Evolutionary conservation across 2,113 vertebrate species (phyloP).

Genomic region (Epinephelus cyanopodus): DNA sequence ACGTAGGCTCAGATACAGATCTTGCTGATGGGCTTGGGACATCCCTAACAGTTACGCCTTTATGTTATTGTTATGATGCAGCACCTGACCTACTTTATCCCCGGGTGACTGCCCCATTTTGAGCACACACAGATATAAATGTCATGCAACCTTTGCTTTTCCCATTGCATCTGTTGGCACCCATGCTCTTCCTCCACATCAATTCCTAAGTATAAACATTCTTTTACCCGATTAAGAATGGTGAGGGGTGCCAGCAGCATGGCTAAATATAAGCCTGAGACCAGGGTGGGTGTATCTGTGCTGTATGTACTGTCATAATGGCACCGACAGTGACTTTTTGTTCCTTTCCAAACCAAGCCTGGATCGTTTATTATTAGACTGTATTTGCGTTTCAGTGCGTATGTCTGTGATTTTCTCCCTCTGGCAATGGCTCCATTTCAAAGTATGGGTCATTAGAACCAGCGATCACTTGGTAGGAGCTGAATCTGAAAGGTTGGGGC

Average conservation of each 20-base stretch:
- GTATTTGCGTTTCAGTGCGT: conserved; percentile 43
- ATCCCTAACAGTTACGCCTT: conserved; percentile 2
- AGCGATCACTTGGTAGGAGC: conserved; percentile 45
- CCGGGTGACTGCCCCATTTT: conserved; percentile 4
- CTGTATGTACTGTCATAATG: conserved; percentile 46
- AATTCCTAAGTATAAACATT: conserved; percentile 58
- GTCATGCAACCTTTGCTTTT: conserved; percentile 41
- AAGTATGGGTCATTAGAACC: conserved; percentile 56
- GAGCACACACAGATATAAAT: conserved; percentile 11
- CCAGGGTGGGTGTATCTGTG: conserved; percentile 25
- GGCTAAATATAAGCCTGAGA: conserved; percentile 66
- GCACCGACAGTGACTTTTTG: conserved; percentile 65
- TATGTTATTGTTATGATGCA: conserved; percentile 9
- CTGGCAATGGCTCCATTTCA: conserved; percentile 59
- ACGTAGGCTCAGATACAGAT: background rate
- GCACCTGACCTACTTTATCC: conserved; percentile 8
- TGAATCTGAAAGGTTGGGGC: conserved; percentile 67
- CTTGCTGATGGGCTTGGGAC: background rate
- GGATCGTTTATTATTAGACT: conserved; percentile 73
- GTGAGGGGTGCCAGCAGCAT: conserved; percentile 21
- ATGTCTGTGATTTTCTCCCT: conserved; percentile 36
- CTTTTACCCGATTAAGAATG: conserved; percentile 59
- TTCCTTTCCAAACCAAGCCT: conserved; percentile 49
- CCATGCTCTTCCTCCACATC: conserved; percentile 44
- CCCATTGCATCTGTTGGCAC: conserved; percentile 46